Conservation (phyloP, 2,113 vertebrate genomes). For the Dryoscopus gambensis region DNA sequence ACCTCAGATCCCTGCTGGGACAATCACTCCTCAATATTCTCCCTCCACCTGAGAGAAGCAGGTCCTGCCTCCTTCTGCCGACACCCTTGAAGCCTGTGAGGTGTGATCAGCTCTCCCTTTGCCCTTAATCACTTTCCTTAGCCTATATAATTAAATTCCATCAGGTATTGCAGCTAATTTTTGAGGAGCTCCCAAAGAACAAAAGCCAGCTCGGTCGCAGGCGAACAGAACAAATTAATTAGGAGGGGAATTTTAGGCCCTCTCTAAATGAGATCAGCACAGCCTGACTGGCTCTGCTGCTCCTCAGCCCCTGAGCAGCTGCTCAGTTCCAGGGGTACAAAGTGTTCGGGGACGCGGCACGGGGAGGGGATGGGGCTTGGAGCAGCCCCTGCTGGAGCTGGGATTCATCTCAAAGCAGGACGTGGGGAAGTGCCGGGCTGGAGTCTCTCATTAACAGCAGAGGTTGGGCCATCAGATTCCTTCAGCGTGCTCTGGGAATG, state of each 20-base stretch:
- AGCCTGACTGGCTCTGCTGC: not conserved
- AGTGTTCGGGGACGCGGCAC: not conserved
- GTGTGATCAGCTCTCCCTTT: not conserved
- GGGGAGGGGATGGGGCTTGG: not conserved
- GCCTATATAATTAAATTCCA: slow-evolving; percentile 44
- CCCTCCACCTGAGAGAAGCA: not conserved
- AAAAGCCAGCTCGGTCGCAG: not conserved
- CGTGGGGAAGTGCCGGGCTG: not conserved
- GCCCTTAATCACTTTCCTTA: slow-evolving; percentile 39
- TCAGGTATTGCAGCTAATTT: slow-evolving; percentile 52
- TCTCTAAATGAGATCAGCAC: not conserved
- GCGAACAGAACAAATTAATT: slow-evolving; percentile 39
- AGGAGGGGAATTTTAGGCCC: not conserved
- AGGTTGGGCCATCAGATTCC: not conserved
- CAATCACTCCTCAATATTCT: not conserved
- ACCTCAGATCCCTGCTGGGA: not conserved
- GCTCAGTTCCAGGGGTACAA: not conserved
- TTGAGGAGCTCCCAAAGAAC: slow-evolving; percentile 37
- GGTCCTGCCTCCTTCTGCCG: not conserved
- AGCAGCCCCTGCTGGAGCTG: not conserved
- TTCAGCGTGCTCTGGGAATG: not conserved
- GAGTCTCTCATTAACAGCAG: not conserved
- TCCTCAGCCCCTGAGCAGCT: not conserved
- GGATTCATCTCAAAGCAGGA: not conserved
- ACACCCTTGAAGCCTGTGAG: not conserved